Conservation (phyloP, 2,797 vertebrate genomes). For the Sebastes wilsoni region DNA sequence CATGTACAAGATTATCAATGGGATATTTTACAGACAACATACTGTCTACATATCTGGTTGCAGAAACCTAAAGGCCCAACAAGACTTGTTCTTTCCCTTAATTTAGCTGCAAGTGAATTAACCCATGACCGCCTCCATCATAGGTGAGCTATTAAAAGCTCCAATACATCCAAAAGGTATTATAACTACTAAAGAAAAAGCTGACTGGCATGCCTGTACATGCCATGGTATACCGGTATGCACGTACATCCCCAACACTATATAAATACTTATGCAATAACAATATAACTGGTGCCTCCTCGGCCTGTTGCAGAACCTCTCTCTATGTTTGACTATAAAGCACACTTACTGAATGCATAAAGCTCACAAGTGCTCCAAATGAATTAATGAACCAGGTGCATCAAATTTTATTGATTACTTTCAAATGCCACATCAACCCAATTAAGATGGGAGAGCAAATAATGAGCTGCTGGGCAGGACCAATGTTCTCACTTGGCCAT, state of each 20-base stretch:
- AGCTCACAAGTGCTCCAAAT: neutral
- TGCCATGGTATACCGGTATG: neutral
- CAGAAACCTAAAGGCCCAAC: neutral
- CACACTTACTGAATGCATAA: neutral
- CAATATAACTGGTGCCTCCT: neutral
- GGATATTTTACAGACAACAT: neutral
- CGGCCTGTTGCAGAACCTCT: neutral
- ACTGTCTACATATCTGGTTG: neutral
- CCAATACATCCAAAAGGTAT: no score
- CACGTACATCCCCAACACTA: neutral
- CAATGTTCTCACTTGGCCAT: neutral
- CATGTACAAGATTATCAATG: neutral
- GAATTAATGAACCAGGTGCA: slow-evolving; percentile 3
- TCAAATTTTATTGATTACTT: slow-evolving; percentile 31
- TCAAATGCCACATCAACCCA: slow-evolving; percentile 18
- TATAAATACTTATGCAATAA: neutral
- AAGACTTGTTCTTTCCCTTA: neutral
- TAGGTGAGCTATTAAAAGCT: neutral
- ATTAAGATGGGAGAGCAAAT: neutral
- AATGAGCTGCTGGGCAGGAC: slow-evolving; percentile 2
- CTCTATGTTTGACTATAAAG: neutral
- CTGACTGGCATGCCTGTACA: neutral
- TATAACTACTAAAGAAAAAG: neutral
- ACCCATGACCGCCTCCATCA: neutral
- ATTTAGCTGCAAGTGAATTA: neutral